These are phyloP conservation scores for Crenichthys baileyi DNA, from an alignment of 2,797 vertebrate genomes.

Conservation along the genomic window DNA sequence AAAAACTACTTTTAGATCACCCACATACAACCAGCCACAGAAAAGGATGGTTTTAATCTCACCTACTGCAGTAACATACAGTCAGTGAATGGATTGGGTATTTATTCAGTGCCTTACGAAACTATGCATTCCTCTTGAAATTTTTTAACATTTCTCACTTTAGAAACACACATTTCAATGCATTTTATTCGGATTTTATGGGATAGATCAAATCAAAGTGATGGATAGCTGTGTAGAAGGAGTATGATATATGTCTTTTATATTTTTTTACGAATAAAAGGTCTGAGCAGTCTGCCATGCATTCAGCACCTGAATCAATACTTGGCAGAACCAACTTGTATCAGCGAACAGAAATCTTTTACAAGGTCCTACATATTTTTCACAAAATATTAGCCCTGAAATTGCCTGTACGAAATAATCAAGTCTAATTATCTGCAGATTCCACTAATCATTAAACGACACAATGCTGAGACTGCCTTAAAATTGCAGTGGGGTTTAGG, in stretches of 20 bases:
- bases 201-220: not conserved
- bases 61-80: constrained; percentile 13
- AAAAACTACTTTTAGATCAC: not conserved
- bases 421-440: not conserved
- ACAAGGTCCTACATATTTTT: too few species aligned
- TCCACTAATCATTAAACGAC: not conserved
- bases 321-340: too few species aligned
- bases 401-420: not conserved
- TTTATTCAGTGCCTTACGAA: not conserved
- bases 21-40: not conserved
- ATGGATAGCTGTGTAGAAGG: not conserved
- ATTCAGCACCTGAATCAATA: too few species aligned
- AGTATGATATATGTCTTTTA: not conserved
- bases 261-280: too few species aligned
- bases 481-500: not conserved
- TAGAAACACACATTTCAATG: not conserved
- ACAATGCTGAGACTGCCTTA: not conserved
- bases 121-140: not conserved
- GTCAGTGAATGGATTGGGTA: not conserved
- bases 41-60: not conserved
- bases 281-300: too few species aligned
- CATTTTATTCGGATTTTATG: not conserved
- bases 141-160: not conserved
- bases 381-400: not conserved
- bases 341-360: too few species aligned